phyloP scores from a whole-genome alignment of 1,140 invertebrate species.

The Chrysoperla carnea region DNA sequence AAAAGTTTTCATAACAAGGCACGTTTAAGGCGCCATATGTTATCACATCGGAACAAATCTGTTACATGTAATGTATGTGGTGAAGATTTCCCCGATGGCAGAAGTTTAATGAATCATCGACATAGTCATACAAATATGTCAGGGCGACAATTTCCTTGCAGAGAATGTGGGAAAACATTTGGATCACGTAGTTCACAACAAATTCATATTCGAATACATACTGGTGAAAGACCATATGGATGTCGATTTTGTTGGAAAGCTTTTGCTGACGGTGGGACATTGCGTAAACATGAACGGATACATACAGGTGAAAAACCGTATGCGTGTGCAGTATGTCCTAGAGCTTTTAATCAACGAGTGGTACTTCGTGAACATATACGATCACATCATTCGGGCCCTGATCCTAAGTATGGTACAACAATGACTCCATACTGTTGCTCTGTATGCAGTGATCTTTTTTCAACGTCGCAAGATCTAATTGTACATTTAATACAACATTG shows the following conservation, averaged over 20 bases:
- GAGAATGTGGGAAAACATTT: constrained; percentile 69
- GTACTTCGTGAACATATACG: constrained; percentile 64
- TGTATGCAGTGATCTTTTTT: constrained; percentile 48
- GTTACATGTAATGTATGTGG: constrained; percentile 51
- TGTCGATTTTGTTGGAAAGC: constrained; percentile 98
- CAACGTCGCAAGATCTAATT: constrained; percentile 52
- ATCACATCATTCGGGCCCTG: constrained; percentile 62
- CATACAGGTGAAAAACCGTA: constrained; percentile 95
- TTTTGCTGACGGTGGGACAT: constrained; percentile 93
- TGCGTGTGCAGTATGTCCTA: constrained; percentile 82
- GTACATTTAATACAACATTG: constrained; percentile 66
- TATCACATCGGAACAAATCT: constrained; percentile 48
- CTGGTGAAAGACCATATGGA: constrained; percentile 34
- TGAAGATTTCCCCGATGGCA: constrained; percentile 49
- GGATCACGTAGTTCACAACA: constrained; percentile 78
- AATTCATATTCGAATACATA: constrained; percentile 80
- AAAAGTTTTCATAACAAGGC: constrained; percentile 55
- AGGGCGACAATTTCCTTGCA: constrained; percentile 62
- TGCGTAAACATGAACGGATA: constrained; percentile 93
- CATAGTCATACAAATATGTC: constrained; percentile 41
- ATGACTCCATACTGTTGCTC: constrained; percentile 47
- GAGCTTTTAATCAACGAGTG: constrained; percentile 69
- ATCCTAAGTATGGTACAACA: constrained; percentile 31
- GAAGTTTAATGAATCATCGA: constrained; percentile 48
- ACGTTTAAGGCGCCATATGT: constrained; percentile 38